These are phyloP conservation scores for Lonchura striata DNA, from an alignment of 2,113 vertebrate genomes.

Conservation along the genomic window DNA sequence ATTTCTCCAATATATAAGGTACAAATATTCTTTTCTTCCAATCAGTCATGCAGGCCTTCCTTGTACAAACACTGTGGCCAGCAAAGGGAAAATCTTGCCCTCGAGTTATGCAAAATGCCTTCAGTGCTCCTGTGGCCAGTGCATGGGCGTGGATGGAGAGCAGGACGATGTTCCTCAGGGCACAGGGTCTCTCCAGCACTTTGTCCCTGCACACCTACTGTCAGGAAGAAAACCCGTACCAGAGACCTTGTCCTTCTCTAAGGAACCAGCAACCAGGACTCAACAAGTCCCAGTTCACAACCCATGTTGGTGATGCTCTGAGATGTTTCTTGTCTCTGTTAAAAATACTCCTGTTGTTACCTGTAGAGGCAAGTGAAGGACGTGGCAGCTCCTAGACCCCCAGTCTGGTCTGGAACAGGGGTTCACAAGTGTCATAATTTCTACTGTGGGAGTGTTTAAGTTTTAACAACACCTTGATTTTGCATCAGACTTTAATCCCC, in stretches of 20 bases:
- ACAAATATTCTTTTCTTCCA: conserved; percentile 47
- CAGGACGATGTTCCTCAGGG: background rate
- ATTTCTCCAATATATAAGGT: background rate
- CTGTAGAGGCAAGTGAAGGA: background rate
- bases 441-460: background rate
- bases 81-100: background rate
- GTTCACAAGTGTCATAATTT: background rate
- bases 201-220: background rate
- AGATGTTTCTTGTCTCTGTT: background rate
- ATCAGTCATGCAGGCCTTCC: background rate
- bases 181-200: background rate
- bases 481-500: background rate
- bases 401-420: background rate
- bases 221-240: background rate
- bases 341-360: background rate
- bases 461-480: background rate
- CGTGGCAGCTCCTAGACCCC: background rate
- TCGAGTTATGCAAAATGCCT: background rate
- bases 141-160: background rate
- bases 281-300: background rate
- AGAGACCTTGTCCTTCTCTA: background rate
- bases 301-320: background rate
- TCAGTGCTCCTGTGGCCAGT: background rate
- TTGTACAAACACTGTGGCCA: background rate
- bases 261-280: background rate